Evolutionary conservation across 2,888 invertebrate genomes (phyloP).

Genomic region (Ophioninae sp.): DNA sequence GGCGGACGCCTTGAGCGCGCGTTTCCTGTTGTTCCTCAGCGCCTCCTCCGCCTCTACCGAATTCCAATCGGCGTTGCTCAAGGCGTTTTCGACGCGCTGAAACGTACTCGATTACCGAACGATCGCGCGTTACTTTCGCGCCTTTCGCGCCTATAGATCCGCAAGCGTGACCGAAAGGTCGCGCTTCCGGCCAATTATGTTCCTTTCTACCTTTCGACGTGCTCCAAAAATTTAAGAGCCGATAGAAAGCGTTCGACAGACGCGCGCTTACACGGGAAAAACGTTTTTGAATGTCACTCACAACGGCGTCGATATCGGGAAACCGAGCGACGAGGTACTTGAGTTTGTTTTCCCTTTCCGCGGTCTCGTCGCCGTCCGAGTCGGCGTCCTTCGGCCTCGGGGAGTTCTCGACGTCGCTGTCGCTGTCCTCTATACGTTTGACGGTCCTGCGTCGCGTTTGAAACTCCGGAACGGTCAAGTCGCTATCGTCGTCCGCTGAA

Average conservation of each 20-base stretch:
- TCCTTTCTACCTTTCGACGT: background rate
- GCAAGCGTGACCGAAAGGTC: too few relatives aligned
- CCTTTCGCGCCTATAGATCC: background rate
- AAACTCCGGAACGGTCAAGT: constrained; percentile 70
- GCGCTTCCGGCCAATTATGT: too few relatives aligned
- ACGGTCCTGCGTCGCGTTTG: constrained; percentile 73
- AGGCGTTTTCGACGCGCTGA: constrained; percentile 75
- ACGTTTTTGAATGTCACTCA: constrained; percentile 74
- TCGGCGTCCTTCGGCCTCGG: constrained; percentile 63
- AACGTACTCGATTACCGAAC: background rate
- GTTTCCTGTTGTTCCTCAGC: constrained; percentile 65
- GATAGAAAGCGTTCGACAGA: too few relatives aligned
- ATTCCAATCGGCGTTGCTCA: constrained; percentile 74
- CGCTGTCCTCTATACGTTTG: constrained; percentile 78
- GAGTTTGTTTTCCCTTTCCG: constrained; percentile 77
- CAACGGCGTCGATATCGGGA: constrained; percentile 84
- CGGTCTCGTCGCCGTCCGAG: constrained; percentile 68
- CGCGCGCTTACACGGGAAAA: too few relatives aligned
- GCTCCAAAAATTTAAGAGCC: too few relatives aligned
- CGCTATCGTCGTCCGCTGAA: constrained; percentile 79
- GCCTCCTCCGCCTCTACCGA: constrained; percentile 68
- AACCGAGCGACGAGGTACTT: constrained; percentile 85
- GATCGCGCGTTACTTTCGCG: background rate
- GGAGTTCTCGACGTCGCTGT: constrained; percentile 74
- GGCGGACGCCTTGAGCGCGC: constrained; percentile 60